Conservation (phyloP, 2,113 vertebrate genomes). For the Toxotes jaculatrix region DNA sequence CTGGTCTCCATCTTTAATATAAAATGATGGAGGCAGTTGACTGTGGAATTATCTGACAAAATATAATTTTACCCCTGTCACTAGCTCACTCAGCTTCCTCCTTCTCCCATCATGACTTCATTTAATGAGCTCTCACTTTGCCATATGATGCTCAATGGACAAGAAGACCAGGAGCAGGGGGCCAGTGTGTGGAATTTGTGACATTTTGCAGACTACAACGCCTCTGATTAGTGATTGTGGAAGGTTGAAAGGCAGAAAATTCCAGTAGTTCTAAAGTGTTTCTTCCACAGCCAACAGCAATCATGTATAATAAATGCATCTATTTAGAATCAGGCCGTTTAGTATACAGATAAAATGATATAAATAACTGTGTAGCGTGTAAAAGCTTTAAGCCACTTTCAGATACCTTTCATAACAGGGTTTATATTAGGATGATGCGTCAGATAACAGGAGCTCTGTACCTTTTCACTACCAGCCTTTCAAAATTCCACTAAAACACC, state of each 20-base stretch:
- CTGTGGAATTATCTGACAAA: conserved; percentile 48
- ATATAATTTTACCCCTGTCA: conserved; percentile 42
- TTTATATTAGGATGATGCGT: background rate
- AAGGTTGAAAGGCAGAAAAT: conserved; percentile 33
- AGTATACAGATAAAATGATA: background rate
- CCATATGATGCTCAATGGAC: conserved; percentile 41
- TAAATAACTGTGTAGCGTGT: background rate
- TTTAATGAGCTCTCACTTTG: conserved; percentile 68
- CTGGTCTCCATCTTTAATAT: background rate
- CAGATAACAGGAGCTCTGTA: background rate
- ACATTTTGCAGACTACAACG: conserved; percentile 39
- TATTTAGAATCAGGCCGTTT: background rate
- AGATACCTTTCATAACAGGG: background rate
- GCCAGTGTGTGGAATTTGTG: conserved; percentile 27
- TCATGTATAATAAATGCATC: background rate
- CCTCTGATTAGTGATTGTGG: conserved; percentile 47
- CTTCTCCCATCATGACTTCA: conserved; percentile 50
- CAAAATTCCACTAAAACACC: background rate
- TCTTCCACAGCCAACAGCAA: conserved; percentile 1
- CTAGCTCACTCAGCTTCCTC: conserved; percentile 28
- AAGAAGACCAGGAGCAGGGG: conserved; percentile 7
- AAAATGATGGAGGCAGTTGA: conserved; percentile 36
- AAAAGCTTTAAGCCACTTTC: background rate
- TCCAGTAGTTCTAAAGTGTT: background rate
- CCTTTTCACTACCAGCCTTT: background rate